phyloP scores from a whole-genome alignment of 2,113 vertebrate species.

The Lanius collurio region DNA sequence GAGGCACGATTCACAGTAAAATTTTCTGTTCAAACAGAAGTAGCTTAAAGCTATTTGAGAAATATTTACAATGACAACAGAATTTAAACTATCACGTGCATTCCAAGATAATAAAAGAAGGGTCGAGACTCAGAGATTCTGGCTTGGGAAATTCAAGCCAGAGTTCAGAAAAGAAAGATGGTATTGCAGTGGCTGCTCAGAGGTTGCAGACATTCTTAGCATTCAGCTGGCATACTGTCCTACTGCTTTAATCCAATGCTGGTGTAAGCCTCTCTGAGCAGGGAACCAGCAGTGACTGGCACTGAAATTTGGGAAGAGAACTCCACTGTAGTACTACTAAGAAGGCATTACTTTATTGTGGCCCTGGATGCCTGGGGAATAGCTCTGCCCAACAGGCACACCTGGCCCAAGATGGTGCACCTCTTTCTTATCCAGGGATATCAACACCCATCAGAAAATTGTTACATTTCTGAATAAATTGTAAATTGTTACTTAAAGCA shows the following conservation, averaged over 20 bases:
- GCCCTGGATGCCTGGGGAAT: neutral
- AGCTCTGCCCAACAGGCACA: rapidly evolving
- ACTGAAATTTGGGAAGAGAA: neutral
- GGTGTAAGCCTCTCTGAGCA: neutral
- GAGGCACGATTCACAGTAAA: neutral
- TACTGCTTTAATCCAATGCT: neutral
- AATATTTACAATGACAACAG: neutral
- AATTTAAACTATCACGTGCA: neutral
- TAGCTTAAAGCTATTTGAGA: neutral
- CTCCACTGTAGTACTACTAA: no score
- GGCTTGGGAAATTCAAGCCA: neutral
- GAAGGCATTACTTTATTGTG: neutral
- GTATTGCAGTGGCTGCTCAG: neutral
- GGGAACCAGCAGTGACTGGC: neutral
- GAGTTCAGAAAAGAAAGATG: neutral
- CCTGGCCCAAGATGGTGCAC: neutral
- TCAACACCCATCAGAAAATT: no score
- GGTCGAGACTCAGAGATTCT: neutral
- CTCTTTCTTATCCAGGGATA: neutral
- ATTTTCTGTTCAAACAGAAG: neutral
- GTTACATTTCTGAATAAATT: neutral
- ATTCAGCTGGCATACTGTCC: neutral
- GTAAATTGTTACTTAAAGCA: neutral
- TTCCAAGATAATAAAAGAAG: neutral
- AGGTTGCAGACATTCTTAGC: neutral